Conservation (phyloP, 2,797 vertebrate species). For the Synaphobranchus kaupii region DNA sequence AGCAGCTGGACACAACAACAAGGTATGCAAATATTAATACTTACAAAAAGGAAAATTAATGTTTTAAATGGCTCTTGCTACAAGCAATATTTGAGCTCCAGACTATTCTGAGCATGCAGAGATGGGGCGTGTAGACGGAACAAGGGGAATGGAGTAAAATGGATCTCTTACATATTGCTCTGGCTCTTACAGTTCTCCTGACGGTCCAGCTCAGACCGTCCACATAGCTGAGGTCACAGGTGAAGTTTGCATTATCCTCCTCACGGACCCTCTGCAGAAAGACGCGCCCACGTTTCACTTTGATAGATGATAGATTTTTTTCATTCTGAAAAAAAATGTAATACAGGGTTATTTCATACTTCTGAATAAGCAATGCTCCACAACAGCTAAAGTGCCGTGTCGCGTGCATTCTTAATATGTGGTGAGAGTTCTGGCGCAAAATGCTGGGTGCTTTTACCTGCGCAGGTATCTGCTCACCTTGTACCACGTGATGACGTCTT, state of each 20-base stretch:
- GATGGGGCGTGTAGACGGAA: neutral
- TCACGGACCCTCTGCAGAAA: slow-evolving; percentile 22
- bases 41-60: neutral
- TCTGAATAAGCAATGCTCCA: neutral
- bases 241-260: slow-evolving; percentile 37
- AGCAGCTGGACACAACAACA: no score
- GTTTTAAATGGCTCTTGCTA: neutral
- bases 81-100: neutral
- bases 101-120: neutral
- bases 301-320: no score
- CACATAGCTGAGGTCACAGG: slow-evolving; percentile 59
- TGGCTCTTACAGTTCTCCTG: slow-evolving; percentile 53
- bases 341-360: neutral
- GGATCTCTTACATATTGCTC: slow-evolving; percentile 54
- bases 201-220: slow-evolving; percentile 48
- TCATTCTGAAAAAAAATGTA: neutral
- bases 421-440: no score
- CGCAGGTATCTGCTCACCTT: slow-evolving; percentile 52
- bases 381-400: neutral
- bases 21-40: neutral
- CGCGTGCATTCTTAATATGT: no score
- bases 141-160: neutral
- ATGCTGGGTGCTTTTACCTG: neutral
- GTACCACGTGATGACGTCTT: slow-evolving; percentile 56
- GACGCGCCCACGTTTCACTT: slow-evolving; percentile 20